Conservation (phyloP, 2,888 invertebrate genomes). For the Harpagoxenus sublaevis region DNA sequence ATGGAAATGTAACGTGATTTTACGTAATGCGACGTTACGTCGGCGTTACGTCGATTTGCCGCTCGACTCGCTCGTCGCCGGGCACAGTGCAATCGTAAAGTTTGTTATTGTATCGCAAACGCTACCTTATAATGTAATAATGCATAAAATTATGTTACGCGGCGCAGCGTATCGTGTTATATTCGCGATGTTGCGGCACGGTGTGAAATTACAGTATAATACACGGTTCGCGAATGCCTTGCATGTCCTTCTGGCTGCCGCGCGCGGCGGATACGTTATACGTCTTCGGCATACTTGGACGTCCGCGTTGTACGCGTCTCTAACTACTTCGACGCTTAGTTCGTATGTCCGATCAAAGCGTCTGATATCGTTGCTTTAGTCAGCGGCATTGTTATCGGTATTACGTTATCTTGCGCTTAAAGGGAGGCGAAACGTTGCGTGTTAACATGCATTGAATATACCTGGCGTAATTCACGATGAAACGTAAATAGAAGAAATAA, state of each 20-base stretch:
- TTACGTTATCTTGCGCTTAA: background rate
- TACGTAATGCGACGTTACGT: conserved; percentile 30
- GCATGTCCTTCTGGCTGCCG: conserved; percentile 25
- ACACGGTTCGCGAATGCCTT: background rate
- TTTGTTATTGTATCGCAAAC: conserved; percentile 23
- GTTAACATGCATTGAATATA: background rate
- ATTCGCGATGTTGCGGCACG: conserved; percentile 22
- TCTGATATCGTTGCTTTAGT: conserved; percentile 6
- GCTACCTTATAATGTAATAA: background rate
- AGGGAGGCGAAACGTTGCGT: background rate
- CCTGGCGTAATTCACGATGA: background rate
- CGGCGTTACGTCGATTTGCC: conserved; percentile 14
- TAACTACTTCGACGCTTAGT: conserved; percentile 11
- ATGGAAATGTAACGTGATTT: conserved; percentile 45
- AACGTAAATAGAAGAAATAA: conserved; percentile 38
- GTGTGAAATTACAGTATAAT: conserved; percentile 42
- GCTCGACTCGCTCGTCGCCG: background rate
- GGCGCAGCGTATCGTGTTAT: background rate
- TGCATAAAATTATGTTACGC: conserved; percentile 11
- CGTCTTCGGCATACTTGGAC: conserved; percentile 14
- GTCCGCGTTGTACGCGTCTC: background rate
- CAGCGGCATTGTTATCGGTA: conserved; percentile 15
- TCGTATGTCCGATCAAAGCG: conserved; percentile 23
- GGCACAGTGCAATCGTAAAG: background rate
- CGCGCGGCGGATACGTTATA: conserved; percentile 16